Percentiles rank a stretch among this genome's conserved stretches.
phyloP scores from a whole-genome alignment of 2,888 invertebrate genomes.

The Heliconius charithonia region DNA sequence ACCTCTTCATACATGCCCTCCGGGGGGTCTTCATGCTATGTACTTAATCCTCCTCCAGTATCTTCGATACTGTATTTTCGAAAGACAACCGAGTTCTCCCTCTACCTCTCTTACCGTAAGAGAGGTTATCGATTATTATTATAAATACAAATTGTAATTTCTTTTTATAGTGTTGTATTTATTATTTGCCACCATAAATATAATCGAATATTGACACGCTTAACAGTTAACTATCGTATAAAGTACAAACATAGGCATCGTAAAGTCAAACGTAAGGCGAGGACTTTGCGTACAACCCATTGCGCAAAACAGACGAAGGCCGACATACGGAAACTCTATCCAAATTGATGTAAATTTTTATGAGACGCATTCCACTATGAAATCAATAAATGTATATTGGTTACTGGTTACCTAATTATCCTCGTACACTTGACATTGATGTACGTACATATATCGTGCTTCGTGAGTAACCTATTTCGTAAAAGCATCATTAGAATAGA shows the following conservation, averaged over 20 bases:
- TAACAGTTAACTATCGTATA: conserved; percentile 20
- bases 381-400: conserved; percentile 16
- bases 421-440: conserved; percentile 76
- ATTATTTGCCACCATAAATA: conserved; percentile 13
- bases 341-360: conserved; percentile 42
- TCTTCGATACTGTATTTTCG: too few relatives aligned
- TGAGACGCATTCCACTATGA: conserved; percentile 29
- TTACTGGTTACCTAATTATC: conserved; percentile 52
- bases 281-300: conserved; percentile 37
- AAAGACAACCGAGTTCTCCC: too few relatives aligned
- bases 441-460: conserved; percentile 26
- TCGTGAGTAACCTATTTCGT: conserved; percentile 60
- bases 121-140: too few relatives aligned
- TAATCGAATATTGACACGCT: conserved; percentile 28
- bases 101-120: too few relatives aligned
- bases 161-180: not conserved
- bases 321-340: conserved; percentile 42
- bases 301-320: conserved; percentile 46
- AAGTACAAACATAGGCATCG: conserved; percentile 10
- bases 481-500: conserved; percentile 57
- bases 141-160: too few relatives aligned
- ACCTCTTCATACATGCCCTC: too few relatives aligned
- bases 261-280: conserved; percentile 27
- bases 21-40: too few relatives aligned
- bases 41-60: too few relatives aligned